phyloP scores from a whole-genome alignment of 2,888 invertebrate species.

The Drosophila maculinotata region DNA sequence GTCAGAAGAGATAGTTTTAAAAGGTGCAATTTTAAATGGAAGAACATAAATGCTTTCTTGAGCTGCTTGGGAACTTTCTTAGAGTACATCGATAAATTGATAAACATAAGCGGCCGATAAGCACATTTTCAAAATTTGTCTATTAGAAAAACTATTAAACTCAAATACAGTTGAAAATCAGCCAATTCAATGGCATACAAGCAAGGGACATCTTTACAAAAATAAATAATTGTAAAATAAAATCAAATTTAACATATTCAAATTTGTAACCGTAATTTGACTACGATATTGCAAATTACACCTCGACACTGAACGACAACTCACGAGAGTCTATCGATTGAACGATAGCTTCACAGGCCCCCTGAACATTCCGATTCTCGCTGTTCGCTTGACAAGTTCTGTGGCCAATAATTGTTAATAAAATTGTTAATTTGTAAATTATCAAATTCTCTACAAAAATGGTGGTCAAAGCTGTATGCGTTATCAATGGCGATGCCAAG shows the following conservation, averaged over 20 bases:
- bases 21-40: too few species aligned
- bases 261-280: neutral
- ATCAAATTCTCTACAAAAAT: slow-evolving; percentile 81
- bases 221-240: too few species aligned
- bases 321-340: slow-evolving; percentile 27
- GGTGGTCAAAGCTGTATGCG: slow-evolving; percentile 93
- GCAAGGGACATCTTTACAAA: too few species aligned
- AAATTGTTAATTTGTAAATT: neutral
- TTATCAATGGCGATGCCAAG: slow-evolving; percentile 93
- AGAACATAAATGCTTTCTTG: too few species aligned
- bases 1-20: too few species aligned
- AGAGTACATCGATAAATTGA: neutral
- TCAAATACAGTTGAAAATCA: too few species aligned
- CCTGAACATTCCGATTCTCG: slow-evolving; percentile 14
- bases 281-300: too few species aligned
- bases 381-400: slow-evolving; percentile 10
- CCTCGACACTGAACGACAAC: neutral
- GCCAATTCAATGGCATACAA: too few species aligned
- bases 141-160: too few species aligned
- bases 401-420: neutral
- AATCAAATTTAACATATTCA: too few species aligned
- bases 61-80: neutral
- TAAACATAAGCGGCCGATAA: neutral
- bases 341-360: neutral
- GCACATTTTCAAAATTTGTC: neutral